Percentiles rank a stretch among this genome's conserved stretches.
These are phyloP conservation scores for Acrobasis suavella DNA, from an alignment of 2,888 invertebrate genomes.

Conservation along the genomic window DNA sequence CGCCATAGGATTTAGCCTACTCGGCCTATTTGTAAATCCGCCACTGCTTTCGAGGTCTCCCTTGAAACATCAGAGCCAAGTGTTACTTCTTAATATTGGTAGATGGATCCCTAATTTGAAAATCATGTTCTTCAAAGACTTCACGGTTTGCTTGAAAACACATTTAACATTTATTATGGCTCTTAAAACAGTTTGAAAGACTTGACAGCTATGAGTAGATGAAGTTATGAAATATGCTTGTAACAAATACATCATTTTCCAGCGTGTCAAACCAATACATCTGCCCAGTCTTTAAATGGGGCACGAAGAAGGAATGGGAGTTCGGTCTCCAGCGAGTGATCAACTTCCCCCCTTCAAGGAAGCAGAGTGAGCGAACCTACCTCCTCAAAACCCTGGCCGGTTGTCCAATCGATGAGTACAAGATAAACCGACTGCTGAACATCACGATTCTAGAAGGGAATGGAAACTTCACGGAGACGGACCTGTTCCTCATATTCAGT, in stretches of 20 bases:
- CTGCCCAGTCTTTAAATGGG: constrained; percentile 92
- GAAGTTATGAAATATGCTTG: neutral
- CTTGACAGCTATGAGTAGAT: too few relatives aligned
- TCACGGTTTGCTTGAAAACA: too few relatives aligned
- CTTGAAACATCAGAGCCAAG: too few relatives aligned
- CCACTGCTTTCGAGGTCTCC: too few relatives aligned
- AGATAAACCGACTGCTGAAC: constrained; percentile 85
- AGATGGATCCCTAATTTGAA: too few relatives aligned
- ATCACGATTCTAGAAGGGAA: constrained; percentile 86
- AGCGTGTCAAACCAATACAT: constrained; percentile 89
- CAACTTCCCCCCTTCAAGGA: constrained; percentile 87
- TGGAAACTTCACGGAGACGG: constrained; percentile 89
- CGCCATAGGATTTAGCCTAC: too few relatives aligned
- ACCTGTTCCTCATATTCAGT: constrained; percentile 88
- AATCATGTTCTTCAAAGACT: too few relatives aligned
- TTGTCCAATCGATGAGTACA: constrained; percentile 87
- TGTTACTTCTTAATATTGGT: too few relatives aligned
- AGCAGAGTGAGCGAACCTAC: constrained; percentile 89
- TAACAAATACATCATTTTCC: constrained; percentile 26
- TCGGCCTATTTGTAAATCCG: too few relatives aligned
- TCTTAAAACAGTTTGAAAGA: too few relatives aligned
- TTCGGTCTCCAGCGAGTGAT: constrained; percentile 90
- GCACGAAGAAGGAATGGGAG: constrained; percentile 90
- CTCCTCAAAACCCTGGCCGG: constrained; percentile 90
- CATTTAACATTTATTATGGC: too few relatives aligned